phyloP scores from a whole-genome alignment of 2,113 vertebrate species.

The Edolisoma coerulescens region DNA sequence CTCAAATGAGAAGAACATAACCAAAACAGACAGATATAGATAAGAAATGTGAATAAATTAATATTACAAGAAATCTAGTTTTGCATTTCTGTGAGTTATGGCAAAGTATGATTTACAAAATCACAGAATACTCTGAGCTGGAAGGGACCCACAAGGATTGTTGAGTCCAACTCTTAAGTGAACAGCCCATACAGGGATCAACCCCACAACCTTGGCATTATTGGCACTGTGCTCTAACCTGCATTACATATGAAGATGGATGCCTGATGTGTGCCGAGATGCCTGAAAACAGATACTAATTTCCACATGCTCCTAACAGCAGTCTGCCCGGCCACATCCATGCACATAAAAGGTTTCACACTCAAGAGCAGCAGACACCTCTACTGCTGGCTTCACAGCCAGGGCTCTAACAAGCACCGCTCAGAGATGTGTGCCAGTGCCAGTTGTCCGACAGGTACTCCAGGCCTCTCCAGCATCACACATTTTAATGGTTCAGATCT shows the following conservation, averaged over 20 bases:
- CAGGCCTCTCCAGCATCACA: background rate
- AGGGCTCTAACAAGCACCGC: background rate
- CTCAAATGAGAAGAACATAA: background rate
- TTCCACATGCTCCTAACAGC: background rate
- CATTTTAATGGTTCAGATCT: background rate
- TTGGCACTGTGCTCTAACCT: background rate
- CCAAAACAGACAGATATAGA: background rate
- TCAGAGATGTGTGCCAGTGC: background rate
- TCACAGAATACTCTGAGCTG: background rate
- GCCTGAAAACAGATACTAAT: background rate
- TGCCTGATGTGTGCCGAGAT: rapidly evolving
- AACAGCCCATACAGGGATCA: background rate
- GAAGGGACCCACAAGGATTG: background rate
- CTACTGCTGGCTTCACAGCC: background rate
- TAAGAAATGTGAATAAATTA: background rate
- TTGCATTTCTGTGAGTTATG: background rate
- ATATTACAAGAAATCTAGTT: background rate
- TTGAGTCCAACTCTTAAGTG: background rate
- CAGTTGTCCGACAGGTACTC: background rate
- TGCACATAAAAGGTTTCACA: background rate
- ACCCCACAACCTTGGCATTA: too few species aligned
- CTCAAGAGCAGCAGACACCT: background rate
- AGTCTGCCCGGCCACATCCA: background rate
- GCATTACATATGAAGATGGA: background rate
- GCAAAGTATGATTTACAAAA: background rate